Evolutionary conservation across 2,797 vertebrate species (phyloP).

Genomic region (Sebastes vulpes): DNA sequence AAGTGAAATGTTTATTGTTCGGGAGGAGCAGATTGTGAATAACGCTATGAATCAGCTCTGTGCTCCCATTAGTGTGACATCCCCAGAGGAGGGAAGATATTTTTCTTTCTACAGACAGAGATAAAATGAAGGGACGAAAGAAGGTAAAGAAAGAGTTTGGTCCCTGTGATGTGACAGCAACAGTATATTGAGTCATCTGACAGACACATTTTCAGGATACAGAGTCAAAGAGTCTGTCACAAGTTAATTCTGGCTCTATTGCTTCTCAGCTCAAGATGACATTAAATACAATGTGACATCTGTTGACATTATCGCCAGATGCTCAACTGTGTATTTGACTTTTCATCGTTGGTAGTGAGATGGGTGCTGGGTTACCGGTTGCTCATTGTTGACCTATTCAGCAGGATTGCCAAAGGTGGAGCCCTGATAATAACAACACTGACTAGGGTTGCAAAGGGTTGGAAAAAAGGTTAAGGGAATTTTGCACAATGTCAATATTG

Average conservation of each 20-base stretch:
- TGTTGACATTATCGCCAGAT: background rate
- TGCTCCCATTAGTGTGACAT: conserved; percentile 44
- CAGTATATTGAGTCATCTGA: background rate
- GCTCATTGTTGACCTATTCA: background rate
- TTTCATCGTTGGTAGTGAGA: background rate
- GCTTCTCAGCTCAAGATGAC: conserved; percentile 3
- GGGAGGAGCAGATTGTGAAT: conserved; percentile 53
- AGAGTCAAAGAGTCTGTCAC: background rate
- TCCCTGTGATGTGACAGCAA: background rate
- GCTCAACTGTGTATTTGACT: background rate
- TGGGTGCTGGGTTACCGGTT: background rate
- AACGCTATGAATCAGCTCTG: conserved; percentile 37
- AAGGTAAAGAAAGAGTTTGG: background rate
- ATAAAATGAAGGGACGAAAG: background rate
- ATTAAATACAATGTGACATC: background rate
- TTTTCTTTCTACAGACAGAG: background rate
- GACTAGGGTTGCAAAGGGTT: background rate
- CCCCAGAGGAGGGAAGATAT: background rate
- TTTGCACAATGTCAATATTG: background rate
- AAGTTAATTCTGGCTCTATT: background rate
- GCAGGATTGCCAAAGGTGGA: background rate
- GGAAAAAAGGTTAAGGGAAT: background rate
- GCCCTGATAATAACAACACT: background rate
- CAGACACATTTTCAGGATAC: background rate
- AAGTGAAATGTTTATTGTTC: conserved; percentile 49